Evolutionary conservation across 2,888 invertebrate genomes (phyloP).

Genomic region (Tenthredo distinguenda): DNA sequence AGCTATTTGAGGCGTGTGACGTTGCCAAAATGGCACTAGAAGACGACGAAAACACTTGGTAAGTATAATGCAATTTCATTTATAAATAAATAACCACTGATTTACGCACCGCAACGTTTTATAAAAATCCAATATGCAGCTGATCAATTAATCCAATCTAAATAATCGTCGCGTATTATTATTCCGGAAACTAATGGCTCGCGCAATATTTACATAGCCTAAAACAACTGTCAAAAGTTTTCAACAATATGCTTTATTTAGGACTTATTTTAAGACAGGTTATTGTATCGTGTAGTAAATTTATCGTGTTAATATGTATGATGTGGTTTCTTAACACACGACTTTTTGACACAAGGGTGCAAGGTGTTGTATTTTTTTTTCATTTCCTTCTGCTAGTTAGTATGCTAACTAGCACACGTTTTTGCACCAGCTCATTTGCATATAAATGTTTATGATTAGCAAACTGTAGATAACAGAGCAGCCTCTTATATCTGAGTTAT

Average conservation of each 20-base stretch:
- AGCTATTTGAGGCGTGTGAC: constrained; percentile 59
- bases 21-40: constrained; percentile 81
- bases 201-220: constrained; percentile 42
- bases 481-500: constrained; percentile 17
- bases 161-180: background rate
- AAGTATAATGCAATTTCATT: constrained; percentile 67
- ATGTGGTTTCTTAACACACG: background rate
- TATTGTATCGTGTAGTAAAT: background rate
- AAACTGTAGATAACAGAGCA: constrained; percentile 25
- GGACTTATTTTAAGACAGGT: background rate
- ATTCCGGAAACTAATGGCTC: background rate
- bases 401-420: constrained; percentile 15
- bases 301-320: background rate
- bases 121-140: background rate
- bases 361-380: background rate
- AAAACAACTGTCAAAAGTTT: constrained; percentile 44
- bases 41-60: constrained; percentile 84
- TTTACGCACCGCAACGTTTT: background rate
- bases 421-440: constrained; percentile 55
- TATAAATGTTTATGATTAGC: constrained; percentile 57
- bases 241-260: constrained; percentile 11
- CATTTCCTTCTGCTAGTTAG: background rate
- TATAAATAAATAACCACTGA: constrained; percentile 50
- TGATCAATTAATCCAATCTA: background rate
- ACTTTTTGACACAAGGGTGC: constrained; percentile 26